phyloP scores from a whole-genome alignment of 1,140 invertebrate species.

The Zaprionus lachaisei region DNA sequence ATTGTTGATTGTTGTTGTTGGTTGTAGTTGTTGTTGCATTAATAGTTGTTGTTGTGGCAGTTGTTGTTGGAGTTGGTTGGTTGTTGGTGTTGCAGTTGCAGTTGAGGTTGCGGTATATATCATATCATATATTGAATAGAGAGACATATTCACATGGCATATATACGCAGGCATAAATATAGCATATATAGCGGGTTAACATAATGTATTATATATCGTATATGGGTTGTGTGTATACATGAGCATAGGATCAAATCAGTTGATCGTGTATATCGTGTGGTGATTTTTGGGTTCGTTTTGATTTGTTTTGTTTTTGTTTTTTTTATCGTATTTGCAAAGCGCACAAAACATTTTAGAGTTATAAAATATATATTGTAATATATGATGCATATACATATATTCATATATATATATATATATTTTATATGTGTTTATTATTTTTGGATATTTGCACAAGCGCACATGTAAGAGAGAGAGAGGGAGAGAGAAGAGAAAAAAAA shows the following conservation, averaged over 20 bases:
- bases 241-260: constrained; percentile 19
- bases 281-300: constrained; percentile 9
- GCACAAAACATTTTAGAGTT: constrained; percentile 30
- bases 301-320: constrained; percentile 36
- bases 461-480: constrained; percentile 74
- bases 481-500: constrained; percentile 65
- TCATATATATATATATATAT: constrained; percentile 36
- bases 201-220: constrained; percentile 26
- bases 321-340: constrained; percentile 40
- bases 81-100: constrained; percentile 24
- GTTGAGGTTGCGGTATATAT: constrained; percentile 34
- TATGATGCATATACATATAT: constrained; percentile 19
- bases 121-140: constrained; percentile 30
- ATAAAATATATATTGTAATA: constrained; percentile 40
- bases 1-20: constrained; percentile 34
- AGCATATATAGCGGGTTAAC: constrained; percentile 14
- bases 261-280: constrained; percentile 27
- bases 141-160: constrained; percentile 23
- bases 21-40: constrained; percentile 39
- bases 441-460: constrained; percentile 66
- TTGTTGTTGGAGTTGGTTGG: constrained; percentile 17
- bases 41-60: constrained; percentile 18
- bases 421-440: constrained; percentile 28
- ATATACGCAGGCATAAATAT: constrained; percentile 27
- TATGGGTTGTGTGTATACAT: constrained; percentile 41